Evolutionary conservation across 2,888 invertebrate species (phyloP), one percentile per base, ranked within the genome.

Genomic region (Trissolcus japonicus): DNA sequence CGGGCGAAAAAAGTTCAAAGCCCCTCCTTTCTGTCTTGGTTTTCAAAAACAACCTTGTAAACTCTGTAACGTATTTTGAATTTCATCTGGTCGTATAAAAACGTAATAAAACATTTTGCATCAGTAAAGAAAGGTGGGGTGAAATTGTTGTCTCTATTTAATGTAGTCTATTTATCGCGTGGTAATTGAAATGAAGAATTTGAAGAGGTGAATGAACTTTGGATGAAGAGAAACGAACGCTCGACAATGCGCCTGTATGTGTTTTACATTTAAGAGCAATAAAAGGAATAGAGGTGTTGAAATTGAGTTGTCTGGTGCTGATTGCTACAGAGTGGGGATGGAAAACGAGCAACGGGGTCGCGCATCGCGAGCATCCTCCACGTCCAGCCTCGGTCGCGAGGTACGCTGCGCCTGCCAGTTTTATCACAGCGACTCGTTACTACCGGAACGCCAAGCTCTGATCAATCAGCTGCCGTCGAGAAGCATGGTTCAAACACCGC

Each of bases 391-490:
- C 83, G 88, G 90, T 78, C 91, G 94, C 85, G 95, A 95, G 88
- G 95, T 96, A 78, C 93, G 96, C 82, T 95, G 96, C 90, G 95
- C 92, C 81, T 95, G 96, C 90, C 95, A 96, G 90, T 96, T 93
- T 90, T 96, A 93, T 90, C 94, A 95, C 91, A 93, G 94, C 88
- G 94, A 95, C 89, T 94, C 94, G 76, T 89, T 95, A 83, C 90
- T 95, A 83, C 95, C 95, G 76, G 95, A 95, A 88, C 92, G 94
- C 86, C 90, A 92, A 68, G 94, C 94, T 88, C 93, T 93, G 79
- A 90, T 93, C 82, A 93, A 92, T 88, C 91, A 92, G 79, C 92
- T 93, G 74, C 93, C 93, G 61, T 93, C 93, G 60, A 91, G 92
- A 54, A 46, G 63, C 57, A 90, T 92, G 81, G 83, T 85, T 63